Conservation (phyloP, 2,888 invertebrate species). For the Pyrochroa serraticornis region DNA sequence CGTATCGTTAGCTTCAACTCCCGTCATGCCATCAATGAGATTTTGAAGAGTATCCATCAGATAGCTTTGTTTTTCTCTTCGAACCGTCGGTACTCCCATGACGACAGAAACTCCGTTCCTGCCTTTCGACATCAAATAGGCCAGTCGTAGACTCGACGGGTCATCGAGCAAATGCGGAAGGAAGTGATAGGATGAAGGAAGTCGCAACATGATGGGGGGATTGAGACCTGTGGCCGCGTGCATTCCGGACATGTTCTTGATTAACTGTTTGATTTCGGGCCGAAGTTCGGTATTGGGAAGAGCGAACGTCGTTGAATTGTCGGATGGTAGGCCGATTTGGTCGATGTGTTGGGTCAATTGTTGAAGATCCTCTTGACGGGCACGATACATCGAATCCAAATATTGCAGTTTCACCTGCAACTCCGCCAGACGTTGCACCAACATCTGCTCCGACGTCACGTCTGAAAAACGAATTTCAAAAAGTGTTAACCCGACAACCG, state of each 20-base stretch:
- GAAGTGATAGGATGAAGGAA: conserved; percentile 84
- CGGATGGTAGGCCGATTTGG: conserved; percentile 50
- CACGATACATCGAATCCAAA: conserved; percentile 78
- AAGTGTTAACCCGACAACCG: too few species aligned
- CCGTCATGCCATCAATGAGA: conserved; percentile 78
- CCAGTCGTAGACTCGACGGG: conserved; percentile 77
- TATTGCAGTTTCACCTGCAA: conserved; percentile 79
- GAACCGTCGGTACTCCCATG: conserved; percentile 89
- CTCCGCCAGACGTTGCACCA: conserved; percentile 75
- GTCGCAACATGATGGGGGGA: conserved; percentile 62
- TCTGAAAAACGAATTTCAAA: conserved; percentile 58
- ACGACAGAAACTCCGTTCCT: conserved; percentile 80
- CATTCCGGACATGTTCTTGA: conserved; percentile 60
- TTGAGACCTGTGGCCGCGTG: conserved; percentile 58
- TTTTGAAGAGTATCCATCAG: conserved; percentile 84
- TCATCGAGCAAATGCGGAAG: conserved; percentile 85
- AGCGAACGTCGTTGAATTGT: conserved; percentile 43
- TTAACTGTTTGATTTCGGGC: conserved; percentile 51
- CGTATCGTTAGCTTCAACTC: conserved; percentile 74
- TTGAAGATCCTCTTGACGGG: conserved; percentile 77
- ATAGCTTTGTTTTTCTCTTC: conserved; percentile 86
- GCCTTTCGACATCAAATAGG: conserved; percentile 76
- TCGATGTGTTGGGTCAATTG: conserved; percentile 70
- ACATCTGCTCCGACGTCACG: conserved; percentile 67
- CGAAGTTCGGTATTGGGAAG: conserved; percentile 50